phyloP scores from a whole-genome alignment of 2,888 invertebrate genomes.

The Dyspetes luteomarginatus region DNA sequence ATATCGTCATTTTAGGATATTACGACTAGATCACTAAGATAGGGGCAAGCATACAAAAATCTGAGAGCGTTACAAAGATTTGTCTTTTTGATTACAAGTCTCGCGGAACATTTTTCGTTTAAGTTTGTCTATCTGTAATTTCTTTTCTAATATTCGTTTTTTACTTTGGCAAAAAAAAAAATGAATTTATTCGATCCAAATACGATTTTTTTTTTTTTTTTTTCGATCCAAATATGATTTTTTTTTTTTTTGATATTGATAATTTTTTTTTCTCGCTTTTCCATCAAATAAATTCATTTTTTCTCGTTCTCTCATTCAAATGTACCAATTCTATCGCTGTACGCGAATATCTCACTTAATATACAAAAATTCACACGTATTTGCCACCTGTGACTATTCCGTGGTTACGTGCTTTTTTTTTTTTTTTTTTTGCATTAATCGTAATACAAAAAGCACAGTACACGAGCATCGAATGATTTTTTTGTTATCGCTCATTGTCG shows the following conservation, averaged over 20 bases:
- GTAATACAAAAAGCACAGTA: constrained; percentile 57
- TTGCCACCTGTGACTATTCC: constrained; percentile 8
- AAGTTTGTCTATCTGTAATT: constrained; percentile 8
- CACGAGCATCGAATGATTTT: constrained; percentile 27
- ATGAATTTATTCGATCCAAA: background rate
- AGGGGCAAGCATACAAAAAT: constrained; percentile 73
- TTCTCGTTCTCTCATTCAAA: background rate
- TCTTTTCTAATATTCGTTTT: constrained; percentile 14
- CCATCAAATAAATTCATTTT: constrained; percentile 16
- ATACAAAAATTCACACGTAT: constrained; percentile 43
- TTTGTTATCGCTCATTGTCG: constrained; percentile 15
- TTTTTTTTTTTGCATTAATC: constrained; percentile 27
- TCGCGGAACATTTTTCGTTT: constrained; percentile 56
- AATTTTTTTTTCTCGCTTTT: constrained; percentile 1
- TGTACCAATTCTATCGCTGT: background rate
- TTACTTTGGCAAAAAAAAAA: constrained; percentile 8
- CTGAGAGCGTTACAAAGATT: constrained; percentile 71
- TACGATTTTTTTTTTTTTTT: background rate
- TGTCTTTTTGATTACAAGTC: constrained; percentile 67
- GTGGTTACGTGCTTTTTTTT: background rate
- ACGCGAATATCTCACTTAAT: constrained; percentile 18
- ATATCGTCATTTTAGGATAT: constrained; percentile 39
- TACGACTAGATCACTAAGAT: constrained; percentile 61
- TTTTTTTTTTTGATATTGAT: background rate
- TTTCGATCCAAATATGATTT: constrained; percentile 4